A percentile compares a stretch with the other conserved stretches of the same genome.
These are phyloP conservation scores for Muraenolepis orangiensis DNA, from an alignment of 2,797 vertebrate genomes.

Conservation along the genomic window DNA sequence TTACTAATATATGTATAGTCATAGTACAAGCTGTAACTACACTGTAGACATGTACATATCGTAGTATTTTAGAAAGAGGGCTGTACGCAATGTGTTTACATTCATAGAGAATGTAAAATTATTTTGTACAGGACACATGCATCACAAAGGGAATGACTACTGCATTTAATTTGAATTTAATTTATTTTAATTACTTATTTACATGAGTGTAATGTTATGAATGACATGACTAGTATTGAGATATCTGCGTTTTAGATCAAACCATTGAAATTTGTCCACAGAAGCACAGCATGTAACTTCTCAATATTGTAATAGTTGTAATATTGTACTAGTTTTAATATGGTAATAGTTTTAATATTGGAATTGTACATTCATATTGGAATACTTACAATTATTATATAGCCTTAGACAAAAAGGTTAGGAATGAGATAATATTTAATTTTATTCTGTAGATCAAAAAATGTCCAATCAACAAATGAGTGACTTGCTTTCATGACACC, in stretches of 20 bases:
- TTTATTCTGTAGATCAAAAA: background rate
- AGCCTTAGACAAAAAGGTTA: background rate
- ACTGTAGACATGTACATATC: background rate
- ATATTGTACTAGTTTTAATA: background rate
- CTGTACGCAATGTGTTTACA: background rate
- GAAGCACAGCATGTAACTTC: background rate
- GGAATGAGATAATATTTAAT: background rate
- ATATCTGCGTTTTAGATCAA: background rate
- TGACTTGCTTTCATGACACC: no score
- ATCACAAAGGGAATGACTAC: background rate
- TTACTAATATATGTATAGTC: background rate
- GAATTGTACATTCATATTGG: no score
- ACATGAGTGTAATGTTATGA: background rate
- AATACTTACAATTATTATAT: background rate
- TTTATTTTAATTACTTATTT: background rate
- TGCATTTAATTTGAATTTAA: background rate
- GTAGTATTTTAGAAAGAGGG: background rate
- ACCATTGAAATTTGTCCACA: background rate
- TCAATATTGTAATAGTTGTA: background rate
- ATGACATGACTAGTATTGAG: background rate
- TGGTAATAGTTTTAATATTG: background rate
- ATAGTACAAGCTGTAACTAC: background rate
- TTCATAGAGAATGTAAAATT: background rate
- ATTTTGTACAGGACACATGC: background rate
- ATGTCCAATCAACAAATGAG: background rate